Evolutionary conservation across 1,140 invertebrate species (phyloP).

Genomic region (Samia ricini): DNA sequence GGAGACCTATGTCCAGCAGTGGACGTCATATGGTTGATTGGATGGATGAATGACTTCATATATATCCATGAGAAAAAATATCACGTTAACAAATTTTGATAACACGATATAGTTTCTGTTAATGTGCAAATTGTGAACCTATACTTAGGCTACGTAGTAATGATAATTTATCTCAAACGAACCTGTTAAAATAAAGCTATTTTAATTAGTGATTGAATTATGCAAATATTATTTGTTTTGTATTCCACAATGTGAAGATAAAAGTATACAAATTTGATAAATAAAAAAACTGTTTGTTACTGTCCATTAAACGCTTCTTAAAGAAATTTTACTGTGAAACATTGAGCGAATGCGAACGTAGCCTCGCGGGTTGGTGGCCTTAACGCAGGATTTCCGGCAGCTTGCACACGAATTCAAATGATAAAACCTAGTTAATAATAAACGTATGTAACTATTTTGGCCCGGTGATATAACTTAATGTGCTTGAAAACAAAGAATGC

Average conservation of each 20-base stretch:
- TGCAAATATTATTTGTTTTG: too few relatives aligned
- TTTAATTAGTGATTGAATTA: too few relatives aligned
- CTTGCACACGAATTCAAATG: slow-evolving; percentile 35
- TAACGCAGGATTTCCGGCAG: slow-evolving; percentile 67
- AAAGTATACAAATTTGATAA: background rate
- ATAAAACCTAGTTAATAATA: slow-evolving; percentile 9
- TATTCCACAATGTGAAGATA: background rate
- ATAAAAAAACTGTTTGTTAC: background rate
- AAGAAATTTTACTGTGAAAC: background rate
- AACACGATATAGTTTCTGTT: too few relatives aligned
- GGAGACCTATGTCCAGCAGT: too few relatives aligned
- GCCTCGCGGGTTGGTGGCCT: slow-evolving; percentile 53
- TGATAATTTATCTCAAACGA: too few relatives aligned
- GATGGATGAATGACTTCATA: too few relatives aligned
- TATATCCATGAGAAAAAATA: too few relatives aligned
- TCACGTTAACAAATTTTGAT: too few relatives aligned
- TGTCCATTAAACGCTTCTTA: background rate
- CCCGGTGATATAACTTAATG: background rate
- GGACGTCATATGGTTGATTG: too few relatives aligned
- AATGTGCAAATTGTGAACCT: too few relatives aligned
- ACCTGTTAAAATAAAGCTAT: too few relatives aligned
- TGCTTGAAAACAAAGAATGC: background rate
- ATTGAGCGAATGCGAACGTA: slow-evolving; percentile 21
- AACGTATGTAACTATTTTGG: background rate
- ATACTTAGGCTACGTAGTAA: too few relatives aligned